Percentiles rank a stretch among this genome's conserved stretches.
phyloP scores from a whole-genome alignment of 2,888 invertebrate species.

The Lymantria dispar region DNA sequence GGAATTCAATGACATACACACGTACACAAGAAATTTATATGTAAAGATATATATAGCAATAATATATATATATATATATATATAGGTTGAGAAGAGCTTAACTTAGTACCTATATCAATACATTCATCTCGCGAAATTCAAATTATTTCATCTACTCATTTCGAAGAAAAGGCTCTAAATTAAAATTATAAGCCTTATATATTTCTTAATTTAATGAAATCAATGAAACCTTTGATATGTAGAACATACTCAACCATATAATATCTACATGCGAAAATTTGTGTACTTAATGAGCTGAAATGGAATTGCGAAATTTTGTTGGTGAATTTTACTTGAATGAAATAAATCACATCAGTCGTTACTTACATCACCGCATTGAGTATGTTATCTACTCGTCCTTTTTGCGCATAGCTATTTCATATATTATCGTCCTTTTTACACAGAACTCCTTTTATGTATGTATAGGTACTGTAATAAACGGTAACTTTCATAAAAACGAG shows the following conservation, averaged over 20 bases:
- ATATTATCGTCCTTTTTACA: slow-evolving; percentile 9
- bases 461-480: slow-evolving; percentile 2
- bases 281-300: slow-evolving; percentile 22
- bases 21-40: too few relatives aligned
- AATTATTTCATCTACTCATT: too few relatives aligned
- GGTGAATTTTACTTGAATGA: slow-evolving; percentile 24
- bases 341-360: slow-evolving; percentile 32
- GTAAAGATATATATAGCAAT: too few relatives aligned
- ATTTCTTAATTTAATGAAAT: slow-evolving; percentile 24
- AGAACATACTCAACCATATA: neutral
- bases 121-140: too few relatives aligned
- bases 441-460: slow-evolving; percentile 5
- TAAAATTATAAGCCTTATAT: neutral
- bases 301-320: slow-evolving; percentile 19
- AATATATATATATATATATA: too few relatives aligned
- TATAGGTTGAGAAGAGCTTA: too few relatives aligned
- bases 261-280: slow-evolving; percentile 2
- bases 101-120: too few relatives aligned
- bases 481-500: slow-evolving; percentile 7
- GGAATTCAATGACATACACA: too few relatives aligned
- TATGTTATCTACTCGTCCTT: slow-evolving; percentile 16
- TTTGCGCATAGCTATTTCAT: slow-evolving; percentile 5
- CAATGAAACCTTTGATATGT: slow-evolving; percentile 17
- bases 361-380: slow-evolving; percentile 19
- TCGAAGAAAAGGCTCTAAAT: too few relatives aligned